phyloP scores from a whole-genome alignment of 2,888 invertebrate genomes.

The Anthrax anthrax region DNA sequence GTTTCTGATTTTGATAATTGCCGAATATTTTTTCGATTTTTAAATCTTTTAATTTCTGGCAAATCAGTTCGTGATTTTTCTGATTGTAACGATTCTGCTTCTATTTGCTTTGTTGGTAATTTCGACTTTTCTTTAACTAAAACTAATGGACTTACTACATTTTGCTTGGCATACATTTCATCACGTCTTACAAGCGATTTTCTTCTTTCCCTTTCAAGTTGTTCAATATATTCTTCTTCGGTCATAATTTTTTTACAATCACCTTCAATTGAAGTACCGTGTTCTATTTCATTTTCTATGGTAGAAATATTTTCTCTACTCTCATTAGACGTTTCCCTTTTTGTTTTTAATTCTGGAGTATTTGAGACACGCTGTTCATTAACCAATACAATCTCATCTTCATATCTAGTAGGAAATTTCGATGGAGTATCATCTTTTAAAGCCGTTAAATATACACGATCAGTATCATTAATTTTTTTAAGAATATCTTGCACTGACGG shows the following conservation, averaged over 20 bases:
- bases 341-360: not conserved
- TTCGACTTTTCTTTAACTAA: not conserved
- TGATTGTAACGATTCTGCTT: not conserved
- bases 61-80: not conserved
- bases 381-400: not conserved
- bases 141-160: not conserved
- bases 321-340: not conserved
- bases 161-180: slow-evolving; percentile 20
- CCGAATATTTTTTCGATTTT: not conserved
- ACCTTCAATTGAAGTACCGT: not conserved
- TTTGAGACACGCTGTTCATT: not conserved
- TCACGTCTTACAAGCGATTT: slow-evolving; percentile 27
- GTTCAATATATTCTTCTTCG: slow-evolving; percentile 19
- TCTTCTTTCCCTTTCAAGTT: slow-evolving; percentile 27
- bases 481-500: slow-evolving; percentile 31
- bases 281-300: not conserved
- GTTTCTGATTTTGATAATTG: not conserved
- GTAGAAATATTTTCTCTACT: too few relatives aligned
- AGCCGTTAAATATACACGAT: slow-evolving; percentile 1
- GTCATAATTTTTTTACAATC: not conserved
- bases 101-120: not conserved
- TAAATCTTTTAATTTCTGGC: too few relatives aligned
- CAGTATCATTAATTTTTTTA: slow-evolving; percentile 13
- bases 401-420: slow-evolving; percentile 4
- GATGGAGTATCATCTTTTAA: not conserved